A percentile compares a stretch with the other conserved stretches of the same genome.
Evolutionary conservation across 2,113 vertebrate genomes (phyloP).

Genomic region (Pluvianellus socialis): DNA sequence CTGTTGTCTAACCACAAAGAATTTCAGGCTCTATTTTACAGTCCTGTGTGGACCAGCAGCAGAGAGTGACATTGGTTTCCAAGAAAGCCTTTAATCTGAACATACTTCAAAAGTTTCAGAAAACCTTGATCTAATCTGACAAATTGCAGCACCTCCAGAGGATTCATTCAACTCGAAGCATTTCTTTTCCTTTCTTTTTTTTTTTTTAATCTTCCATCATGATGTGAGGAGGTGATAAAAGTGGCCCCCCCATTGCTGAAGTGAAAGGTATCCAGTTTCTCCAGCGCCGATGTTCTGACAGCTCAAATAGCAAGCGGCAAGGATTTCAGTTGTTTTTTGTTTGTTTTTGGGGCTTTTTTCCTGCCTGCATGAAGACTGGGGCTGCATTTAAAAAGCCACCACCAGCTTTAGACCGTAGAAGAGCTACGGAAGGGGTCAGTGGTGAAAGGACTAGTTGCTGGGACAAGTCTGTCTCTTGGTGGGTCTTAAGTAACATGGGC

Average conservation of each 20-base stretch:
- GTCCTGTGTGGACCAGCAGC: neutral
- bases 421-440: neutral
- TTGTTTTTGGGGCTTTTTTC: neutral
- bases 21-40: neutral
- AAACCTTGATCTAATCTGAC: conserved; percentile 19
- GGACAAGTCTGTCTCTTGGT: neutral
- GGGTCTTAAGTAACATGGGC: neutral
- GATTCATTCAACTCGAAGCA: neutral
- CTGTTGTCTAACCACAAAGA: neutral
- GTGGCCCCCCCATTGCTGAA: neutral
- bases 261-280: neutral
- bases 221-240: neutral
- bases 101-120: neutral
- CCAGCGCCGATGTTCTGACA: neutral
- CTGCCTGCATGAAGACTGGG: neutral
- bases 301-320: neutral
- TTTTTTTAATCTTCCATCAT: neutral
- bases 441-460: neutral
- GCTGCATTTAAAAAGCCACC: neutral
- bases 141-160: neutral
- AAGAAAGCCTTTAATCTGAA: conserved; percentile 21
- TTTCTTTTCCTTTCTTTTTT: neutral
- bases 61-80: neutral
- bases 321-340: neutral
- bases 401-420: neutral